Evolutionary conservation across 2,797 vertebrate species (phyloP), one percentile per base, ranked within the genome.

Genomic region (Sebastiscus albofasciatus): DNA sequence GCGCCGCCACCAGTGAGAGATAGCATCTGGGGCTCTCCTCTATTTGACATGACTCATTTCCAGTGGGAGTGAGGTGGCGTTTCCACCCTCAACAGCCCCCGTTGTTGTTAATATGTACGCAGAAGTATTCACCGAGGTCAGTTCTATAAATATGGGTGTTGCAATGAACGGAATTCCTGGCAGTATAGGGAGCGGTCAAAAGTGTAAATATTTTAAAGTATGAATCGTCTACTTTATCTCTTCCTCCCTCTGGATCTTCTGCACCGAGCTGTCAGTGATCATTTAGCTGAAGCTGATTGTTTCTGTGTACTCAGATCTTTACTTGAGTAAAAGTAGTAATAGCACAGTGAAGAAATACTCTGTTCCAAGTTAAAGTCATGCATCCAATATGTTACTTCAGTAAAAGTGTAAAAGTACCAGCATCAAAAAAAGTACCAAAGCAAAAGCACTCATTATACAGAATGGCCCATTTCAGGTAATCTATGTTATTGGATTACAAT

Each of bases 21-120:
- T 85, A 86, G 78, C 82, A 92, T 90, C 78, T 56, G 75, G 79
- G 84, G 80, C 85, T 91, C 82, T 92, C 86, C 90, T 89, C 83
- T 89, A 84, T 89, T 92, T 85, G 85, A 79, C 83, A 12, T 92
- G 90, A 93, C 68, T 93, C 89, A 92, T 4, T 87, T 79, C 68
- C 80, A 89, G 61, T 31, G 79, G 75, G 75, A 86, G 87, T 64
- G 71, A 49, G 66, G 62, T 36, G 54, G 75, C 22, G 69, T 84
- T 84, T 74, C 78, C 74, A 42, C 77, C 75, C 73, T 31, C 36
- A 61, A 7, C 72, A 67, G 59, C 61, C 79, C 68, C 52, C 11
- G 33, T 59, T 79, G 66, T 66, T 79, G 66, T 66, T 58, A 52
- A 65, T 18, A 62, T 75, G 26, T 22, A 46, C 12, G 8, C 12